These are phyloP conservation scores for Gallinago media DNA, from an alignment of 2,113 vertebrate genomes.

Conservation along the genomic window DNA sequence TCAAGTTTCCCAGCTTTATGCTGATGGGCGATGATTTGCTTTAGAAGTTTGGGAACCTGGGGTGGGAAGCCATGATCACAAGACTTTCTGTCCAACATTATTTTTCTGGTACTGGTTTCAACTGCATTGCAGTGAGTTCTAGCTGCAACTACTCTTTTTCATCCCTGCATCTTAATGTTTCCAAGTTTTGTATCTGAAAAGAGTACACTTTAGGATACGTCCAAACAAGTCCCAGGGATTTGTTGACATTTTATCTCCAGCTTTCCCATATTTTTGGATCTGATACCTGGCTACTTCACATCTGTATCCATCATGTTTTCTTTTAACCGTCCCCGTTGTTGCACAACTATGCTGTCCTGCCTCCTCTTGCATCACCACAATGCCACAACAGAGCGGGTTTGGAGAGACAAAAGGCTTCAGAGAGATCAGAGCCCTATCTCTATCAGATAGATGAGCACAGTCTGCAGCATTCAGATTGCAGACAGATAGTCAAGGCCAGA, in stretches of 20 bases:
- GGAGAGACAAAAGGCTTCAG: conserved; percentile 35
- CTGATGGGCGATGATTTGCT: neutral
- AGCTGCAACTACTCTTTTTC: neutral
- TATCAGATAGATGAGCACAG: neutral
- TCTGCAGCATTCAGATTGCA: neutral
- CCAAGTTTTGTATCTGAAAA: neutral
- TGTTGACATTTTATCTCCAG: conserved; percentile 19
- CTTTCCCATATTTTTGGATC: conserved; percentile 40
- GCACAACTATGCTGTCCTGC: neutral
- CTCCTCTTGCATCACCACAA: conserved; percentile 37
- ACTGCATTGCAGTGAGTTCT: neutral
- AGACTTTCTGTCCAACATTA: neutral
- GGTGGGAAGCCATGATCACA: neutral
- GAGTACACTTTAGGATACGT: neutral
- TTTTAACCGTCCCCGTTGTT: conserved; percentile 1
- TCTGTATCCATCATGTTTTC: conserved; percentile 9
- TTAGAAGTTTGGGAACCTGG: neutral
- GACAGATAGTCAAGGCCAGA: conserved; percentile 16
- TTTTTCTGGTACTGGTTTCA: neutral
- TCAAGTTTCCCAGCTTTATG: neutral
- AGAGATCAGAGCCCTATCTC: neutral
- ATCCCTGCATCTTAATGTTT: neutral
- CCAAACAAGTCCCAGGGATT: neutral
- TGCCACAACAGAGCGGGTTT: neutral
- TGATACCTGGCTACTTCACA: conserved; percentile 32